phyloP scores from a whole-genome alignment of 2,888 invertebrate species.

The Orthonevra nobilis region DNA sequence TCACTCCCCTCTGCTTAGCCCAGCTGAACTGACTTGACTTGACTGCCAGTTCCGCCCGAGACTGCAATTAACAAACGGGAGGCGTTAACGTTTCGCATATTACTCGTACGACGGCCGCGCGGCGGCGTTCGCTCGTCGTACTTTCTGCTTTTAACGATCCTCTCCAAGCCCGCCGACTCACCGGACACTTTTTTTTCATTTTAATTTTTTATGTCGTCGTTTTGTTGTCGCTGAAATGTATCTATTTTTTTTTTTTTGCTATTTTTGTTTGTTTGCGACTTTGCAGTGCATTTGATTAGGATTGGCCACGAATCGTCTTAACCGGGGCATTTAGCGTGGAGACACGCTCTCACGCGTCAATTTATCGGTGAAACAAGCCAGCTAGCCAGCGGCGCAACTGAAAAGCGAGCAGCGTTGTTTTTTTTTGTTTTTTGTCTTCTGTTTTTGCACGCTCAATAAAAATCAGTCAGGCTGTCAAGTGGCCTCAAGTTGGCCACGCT shows the following conservation, averaged over 20 bases:
- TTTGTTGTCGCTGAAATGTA: constrained; percentile 20
- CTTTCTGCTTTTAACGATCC: constrained; percentile 57
- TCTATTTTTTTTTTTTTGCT: constrained; percentile 62
- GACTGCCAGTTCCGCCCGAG: constrained; percentile 13
- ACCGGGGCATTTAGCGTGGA: constrained; percentile 47
- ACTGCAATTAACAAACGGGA: constrained; percentile 66
- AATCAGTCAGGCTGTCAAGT: constrained; percentile 70
- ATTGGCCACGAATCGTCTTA: constrained; percentile 60
- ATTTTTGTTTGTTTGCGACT: constrained; percentile 25
- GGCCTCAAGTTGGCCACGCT: constrained; percentile 52
- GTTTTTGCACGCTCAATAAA: constrained; percentile 69
- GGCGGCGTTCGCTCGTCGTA: constrained; percentile 62
- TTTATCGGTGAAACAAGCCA: constrained; percentile 31
- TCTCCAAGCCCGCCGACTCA: not conserved
- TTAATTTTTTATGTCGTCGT: no score
- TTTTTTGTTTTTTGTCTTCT: no score
- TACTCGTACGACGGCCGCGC: no score
- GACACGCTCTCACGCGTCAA: constrained; percentile 63
- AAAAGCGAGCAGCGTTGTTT: constrained; percentile 10
- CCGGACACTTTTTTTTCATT: no score
- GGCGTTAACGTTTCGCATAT: constrained; percentile 70
- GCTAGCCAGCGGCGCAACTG: constrained; percentile 7
- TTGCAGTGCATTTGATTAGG: constrained; percentile 53
- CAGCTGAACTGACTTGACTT: no score
- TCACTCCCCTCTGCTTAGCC: no score